phyloP scores from a whole-genome alignment of 1,140 invertebrate species.

The Bombus balteatus region DNA sequence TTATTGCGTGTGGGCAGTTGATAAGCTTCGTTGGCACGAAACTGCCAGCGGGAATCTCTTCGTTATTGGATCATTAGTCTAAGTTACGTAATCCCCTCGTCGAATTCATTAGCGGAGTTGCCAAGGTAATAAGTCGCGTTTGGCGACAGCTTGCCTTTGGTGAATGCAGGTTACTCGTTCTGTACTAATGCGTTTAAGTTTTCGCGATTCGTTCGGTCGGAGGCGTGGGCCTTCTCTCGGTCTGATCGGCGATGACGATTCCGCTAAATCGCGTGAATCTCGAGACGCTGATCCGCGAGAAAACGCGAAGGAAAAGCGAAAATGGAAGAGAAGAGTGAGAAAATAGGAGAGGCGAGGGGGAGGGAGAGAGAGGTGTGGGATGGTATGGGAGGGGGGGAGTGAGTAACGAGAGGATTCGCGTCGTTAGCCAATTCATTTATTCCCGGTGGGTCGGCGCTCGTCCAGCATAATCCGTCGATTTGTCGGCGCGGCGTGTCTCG shows the following conservation, averaged over 20 bases:
- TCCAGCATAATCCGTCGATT: constrained; percentile 80
- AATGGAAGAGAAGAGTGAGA: not conserved
- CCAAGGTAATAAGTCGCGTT: constrained; percentile 11
- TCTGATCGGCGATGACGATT: not conserved
- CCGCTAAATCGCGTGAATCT: not conserved
- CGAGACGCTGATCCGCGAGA: not conserved
- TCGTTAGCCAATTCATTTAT: constrained; percentile 80
- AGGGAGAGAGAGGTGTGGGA: not conserved
- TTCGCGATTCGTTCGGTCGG: not conserved
- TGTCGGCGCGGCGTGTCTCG: constrained; percentile 78
- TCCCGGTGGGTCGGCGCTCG: constrained; percentile 72
- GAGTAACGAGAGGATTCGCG: constrained; percentile 63
- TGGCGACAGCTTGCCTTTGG: not conserved
- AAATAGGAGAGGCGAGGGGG: too few species aligned
- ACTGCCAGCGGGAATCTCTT: not conserved
- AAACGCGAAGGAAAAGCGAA: not conserved
- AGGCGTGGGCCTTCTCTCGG: not conserved
- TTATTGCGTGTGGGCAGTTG: constrained; percentile 54
- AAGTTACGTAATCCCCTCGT: constrained; percentile 1
- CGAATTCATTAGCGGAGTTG: not conserved
- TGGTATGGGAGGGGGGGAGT: constrained; percentile 25
- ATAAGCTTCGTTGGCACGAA: constrained; percentile 65
- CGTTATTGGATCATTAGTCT: constrained; percentile 65
- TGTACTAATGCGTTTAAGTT: not conserved
- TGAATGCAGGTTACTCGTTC: not conserved